Conservation (phyloP, 2,888 invertebrate genomes). For the Octodonta nipae region DNA sequence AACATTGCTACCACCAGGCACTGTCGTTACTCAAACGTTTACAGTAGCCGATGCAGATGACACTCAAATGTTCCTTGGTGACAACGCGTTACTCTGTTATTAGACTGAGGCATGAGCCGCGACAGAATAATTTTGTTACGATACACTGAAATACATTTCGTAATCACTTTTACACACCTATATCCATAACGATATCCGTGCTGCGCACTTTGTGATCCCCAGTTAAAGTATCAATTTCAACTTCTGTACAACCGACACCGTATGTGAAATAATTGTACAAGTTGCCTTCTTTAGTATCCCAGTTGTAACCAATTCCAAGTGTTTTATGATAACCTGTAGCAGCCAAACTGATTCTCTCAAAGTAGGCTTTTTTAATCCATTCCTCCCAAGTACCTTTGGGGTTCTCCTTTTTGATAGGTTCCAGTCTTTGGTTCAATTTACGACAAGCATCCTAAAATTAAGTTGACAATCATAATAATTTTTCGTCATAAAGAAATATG, state of each 20-base stretch:
- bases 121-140: no score
- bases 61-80: no score
- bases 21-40: no score
- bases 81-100: no score
- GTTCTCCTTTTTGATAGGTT: constrained; percentile 58
- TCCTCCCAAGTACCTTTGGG: constrained; percentile 74
- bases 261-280: constrained; percentile 76
- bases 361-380: constrained; percentile 66
- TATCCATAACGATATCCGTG: constrained; percentile 92
- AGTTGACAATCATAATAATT: background rate
- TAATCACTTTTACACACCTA: no score
- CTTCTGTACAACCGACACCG: constrained; percentile 76
- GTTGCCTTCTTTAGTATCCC: constrained; percentile 54
- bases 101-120: no score
- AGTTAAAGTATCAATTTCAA: constrained; percentile 86
- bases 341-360: constrained; percentile 63
- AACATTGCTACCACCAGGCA: no score
- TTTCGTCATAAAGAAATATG: background rate
- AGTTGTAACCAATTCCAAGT: constrained; percentile 59
- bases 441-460: constrained; percentile 53
- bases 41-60: no score
- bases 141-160: no score
- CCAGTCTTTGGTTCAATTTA: constrained; percentile 55
- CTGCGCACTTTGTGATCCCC: constrained; percentile 82
- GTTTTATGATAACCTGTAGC: constrained; percentile 73